Evolutionary conservation across 2,113 vertebrate species (phyloP).

Genomic region (Otus sunia): DNA sequence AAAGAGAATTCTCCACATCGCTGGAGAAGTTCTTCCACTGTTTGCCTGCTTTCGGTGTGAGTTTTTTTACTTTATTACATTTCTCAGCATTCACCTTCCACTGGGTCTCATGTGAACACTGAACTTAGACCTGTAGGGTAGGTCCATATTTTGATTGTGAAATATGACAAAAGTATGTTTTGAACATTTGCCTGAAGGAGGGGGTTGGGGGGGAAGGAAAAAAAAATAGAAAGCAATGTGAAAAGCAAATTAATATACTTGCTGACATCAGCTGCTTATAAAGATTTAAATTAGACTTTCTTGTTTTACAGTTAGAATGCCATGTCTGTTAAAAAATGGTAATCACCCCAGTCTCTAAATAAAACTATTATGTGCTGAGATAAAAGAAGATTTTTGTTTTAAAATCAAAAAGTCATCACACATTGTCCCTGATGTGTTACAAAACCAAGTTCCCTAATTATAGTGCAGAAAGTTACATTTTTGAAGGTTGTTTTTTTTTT

Average conservation of each 20-base stretch:
- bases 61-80: not conserved
- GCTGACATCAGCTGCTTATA: not conserved
- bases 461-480: not conserved
- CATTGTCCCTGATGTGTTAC: not conserved
- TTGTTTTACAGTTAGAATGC: not conserved
- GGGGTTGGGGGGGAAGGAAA: not conserved
- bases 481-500: not conserved
- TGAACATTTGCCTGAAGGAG: not conserved
- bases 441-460: not conserved
- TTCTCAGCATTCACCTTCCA: not conserved
- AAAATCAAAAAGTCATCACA: not conserved
- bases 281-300: not conserved
- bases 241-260: not conserved
- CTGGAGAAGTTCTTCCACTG: not conserved
- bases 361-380: not conserved
- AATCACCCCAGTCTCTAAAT: not conserved
- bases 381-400: not conserved
- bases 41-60: not conserved
- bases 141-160: not conserved
- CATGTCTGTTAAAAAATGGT: not conserved
- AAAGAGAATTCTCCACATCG: not conserved
- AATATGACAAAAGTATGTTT: not conserved
- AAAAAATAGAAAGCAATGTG: not conserved
- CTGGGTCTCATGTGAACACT: not conserved
- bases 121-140: not conserved